Evolutionary conservation across 1,140 invertebrate species (phyloP), one percentile per base, ranked within the genome.

Genomic region (Magallana gigas): DNA sequence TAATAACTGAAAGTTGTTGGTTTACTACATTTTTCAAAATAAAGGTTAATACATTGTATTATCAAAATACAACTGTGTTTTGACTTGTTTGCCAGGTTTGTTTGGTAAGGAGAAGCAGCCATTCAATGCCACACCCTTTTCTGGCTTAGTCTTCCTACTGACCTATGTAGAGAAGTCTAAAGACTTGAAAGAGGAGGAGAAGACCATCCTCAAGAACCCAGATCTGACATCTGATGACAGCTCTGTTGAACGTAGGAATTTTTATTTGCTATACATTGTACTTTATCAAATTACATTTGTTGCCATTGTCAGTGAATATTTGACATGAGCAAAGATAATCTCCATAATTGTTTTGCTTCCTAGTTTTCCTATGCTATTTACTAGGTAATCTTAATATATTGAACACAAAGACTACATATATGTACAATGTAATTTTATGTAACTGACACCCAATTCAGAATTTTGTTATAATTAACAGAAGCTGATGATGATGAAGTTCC

Each of bases 121-220:
- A 3, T 90, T n/a, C 11, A 86, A 84, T 56, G 84, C 83, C 18
- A 29, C 36, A 23, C 68, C 92, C 11, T 91, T 92, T 81, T n/a
- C 60, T 23, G 91, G 88, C 11, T 85, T 91, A 12, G 82, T 81
- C 12, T 92, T 92, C 48, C 84, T 92, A 12, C 85, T 92, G 56
- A 92, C 92, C 0, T 84, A 92, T 85, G 91, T 91, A 1, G 89
- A 91, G 29, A 92, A 91, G 85, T 85, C 89, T 0, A 29, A 56
- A 8, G 91, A 90, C 64, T 58, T 90, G 16, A 62, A 85, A 23
- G 62, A 86, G 11, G 81, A 84, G n/a, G 91, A 92, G 59, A 91
- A 87, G 59, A 84, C 88, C 36, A n/a, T 91, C 8, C n/a, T 92
- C n/a, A 58, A 85, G 56, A 86, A 89, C 18, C 87, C 89, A 2